These are phyloP conservation scores for Atherix ibis DNA, from an alignment of 2,888 invertebrate species.

Conservation along the genomic window DNA sequence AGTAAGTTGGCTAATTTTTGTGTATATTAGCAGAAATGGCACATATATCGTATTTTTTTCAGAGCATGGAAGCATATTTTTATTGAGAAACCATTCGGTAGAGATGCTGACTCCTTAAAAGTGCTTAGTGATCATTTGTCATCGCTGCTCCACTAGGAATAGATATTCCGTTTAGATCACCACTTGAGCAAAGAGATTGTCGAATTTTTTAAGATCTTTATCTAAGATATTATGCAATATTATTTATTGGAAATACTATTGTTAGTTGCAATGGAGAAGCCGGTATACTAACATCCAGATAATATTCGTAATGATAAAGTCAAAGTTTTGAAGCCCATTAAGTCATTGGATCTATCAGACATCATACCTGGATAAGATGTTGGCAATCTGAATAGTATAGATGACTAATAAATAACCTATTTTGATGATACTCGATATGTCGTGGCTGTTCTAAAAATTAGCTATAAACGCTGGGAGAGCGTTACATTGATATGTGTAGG, in stretches of 20 bases:
- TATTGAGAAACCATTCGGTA: conserved; percentile 97
- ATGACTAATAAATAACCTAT: conserved; percentile 66
- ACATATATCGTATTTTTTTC: conserved; percentile 14
- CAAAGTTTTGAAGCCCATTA: conserved; percentile 82
- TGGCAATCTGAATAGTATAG: conserved; percentile 62
- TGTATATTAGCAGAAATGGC: no score
- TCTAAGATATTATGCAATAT: conserved; percentile 99
- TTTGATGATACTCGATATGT: conserved; percentile 92
- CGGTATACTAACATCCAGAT: conserved; percentile 82
- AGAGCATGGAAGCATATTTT: conserved; percentile 91
- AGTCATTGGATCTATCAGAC: conserved; percentile 57
- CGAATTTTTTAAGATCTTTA: conserved; percentile 96
- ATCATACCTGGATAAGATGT: conserved; percentile 91
- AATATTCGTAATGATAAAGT: conserved; percentile 96
- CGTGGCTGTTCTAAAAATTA: conserved; percentile 69
- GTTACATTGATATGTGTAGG: conserved; percentile 99
- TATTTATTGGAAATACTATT: conserved; percentile 94
- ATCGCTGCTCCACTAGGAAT: conserved; percentile 78
- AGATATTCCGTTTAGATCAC: conserved; percentile 96
- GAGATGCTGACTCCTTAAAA: conserved; percentile 71
- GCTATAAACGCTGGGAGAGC: conserved; percentile 97
- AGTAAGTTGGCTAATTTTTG: no score
- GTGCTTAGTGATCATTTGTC: conserved; percentile 73
- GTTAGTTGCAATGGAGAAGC: conserved; percentile 97
- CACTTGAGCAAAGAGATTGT: conserved; percentile 99